Percentiles rank a stretch among this genome's conserved stretches.
Conservation (phyloP, 2,113 vertebrate species). For the Thomomys bottae region DNA sequence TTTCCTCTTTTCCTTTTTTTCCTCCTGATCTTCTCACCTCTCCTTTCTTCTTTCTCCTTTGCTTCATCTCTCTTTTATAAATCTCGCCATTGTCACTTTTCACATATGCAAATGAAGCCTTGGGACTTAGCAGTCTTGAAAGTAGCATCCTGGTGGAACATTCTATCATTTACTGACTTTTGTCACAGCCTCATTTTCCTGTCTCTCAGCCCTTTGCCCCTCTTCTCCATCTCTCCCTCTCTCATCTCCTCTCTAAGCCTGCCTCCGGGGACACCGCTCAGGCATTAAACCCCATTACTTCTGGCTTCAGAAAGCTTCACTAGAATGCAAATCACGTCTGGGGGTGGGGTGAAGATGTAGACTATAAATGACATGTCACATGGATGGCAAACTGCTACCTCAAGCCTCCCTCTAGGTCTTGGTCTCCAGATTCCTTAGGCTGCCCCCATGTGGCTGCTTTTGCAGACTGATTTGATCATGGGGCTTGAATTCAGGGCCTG, state of each 20-base stretch:
- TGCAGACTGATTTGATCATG: too few species aligned
- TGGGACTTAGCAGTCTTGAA: background rate
- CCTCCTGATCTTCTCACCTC: background rate
- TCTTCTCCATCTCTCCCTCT: background rate
- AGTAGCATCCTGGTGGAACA: background rate
- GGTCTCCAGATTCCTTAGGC: background rate
- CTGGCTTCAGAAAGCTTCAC: background rate
- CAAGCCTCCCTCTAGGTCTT: background rate
- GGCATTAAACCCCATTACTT: background rate
- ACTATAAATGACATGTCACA: background rate
- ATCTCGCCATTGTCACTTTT: background rate
- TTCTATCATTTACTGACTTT: background rate
- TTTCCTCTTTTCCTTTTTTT: background rate
- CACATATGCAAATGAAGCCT: slow-evolving; percentile 7
- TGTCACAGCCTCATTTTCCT: background rate
- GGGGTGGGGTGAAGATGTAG: background rate
- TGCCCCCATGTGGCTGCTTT: background rate
- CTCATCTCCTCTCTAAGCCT: background rate
- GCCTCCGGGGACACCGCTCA: background rate
- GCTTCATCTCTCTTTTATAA: background rate
- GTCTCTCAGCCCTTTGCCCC: background rate
- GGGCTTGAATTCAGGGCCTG: too few species aligned
- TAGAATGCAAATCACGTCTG: background rate
- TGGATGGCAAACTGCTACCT: background rate
- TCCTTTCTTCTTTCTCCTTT: background rate